A percentile compares a stretch with the other conserved stretches of the same genome.
phyloP scores from a whole-genome alignment of 2,888 invertebrate genomes.

The Dendrolimus pini region DNA sequence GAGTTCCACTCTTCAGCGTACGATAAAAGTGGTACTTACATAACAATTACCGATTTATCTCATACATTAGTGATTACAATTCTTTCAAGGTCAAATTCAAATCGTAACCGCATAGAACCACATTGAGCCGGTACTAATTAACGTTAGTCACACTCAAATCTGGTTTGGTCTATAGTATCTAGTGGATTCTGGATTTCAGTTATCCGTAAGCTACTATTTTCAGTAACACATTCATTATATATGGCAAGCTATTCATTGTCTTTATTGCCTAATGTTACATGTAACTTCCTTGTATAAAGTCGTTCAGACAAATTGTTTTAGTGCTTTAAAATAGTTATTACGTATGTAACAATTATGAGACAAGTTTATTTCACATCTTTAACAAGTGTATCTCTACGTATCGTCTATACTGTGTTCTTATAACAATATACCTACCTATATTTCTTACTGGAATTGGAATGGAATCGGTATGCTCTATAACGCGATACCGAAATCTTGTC shows the following conservation, averaged over 20 bases:
- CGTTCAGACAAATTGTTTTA: not conserved
- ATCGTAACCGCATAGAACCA: slow-evolving; percentile 20
- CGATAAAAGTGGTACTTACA: no score
- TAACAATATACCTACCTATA: no score
- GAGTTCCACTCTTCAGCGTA: no score
- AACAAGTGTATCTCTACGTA: no score
- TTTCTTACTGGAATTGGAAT: no score
- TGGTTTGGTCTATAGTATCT: slow-evolving; percentile 14
- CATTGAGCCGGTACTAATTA: slow-evolving; percentile 22
- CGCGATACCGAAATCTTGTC: no score
- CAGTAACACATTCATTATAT: not conserved
- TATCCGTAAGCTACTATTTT: slow-evolving; percentile 5
- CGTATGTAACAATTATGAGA: not conserved
- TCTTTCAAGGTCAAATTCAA: not conserved
- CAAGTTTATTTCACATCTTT: no score
- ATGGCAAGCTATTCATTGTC: not conserved
- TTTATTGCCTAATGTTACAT: not conserved
- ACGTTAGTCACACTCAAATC: slow-evolving; percentile 20
- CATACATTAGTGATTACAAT: not conserved
- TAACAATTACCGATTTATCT: no score
- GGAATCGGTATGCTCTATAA: no score
- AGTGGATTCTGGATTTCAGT: slow-evolving; percentile 7
- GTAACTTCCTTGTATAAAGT: not conserved
- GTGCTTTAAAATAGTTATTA: not conserved
- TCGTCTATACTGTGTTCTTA: no score